Evolutionary conservation across 2,888 invertebrate species (phyloP).

Genomic region (Eucriotettix oculatus): DNA sequence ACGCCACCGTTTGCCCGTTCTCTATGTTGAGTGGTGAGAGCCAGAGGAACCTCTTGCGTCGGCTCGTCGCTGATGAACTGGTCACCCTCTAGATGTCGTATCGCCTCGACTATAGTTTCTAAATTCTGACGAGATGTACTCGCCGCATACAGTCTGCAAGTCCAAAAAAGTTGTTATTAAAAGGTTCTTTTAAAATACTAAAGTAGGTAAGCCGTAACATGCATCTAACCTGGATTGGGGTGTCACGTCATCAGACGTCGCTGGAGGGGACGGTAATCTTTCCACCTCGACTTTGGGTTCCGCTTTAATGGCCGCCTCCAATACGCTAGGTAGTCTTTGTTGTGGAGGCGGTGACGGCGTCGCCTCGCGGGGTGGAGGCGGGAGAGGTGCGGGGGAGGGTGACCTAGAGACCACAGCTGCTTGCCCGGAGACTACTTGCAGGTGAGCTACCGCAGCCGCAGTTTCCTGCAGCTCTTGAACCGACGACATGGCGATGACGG

Average conservation of each 20-base stretch:
- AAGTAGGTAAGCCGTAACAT: neutral
- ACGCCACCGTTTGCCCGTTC: constrained; percentile 1
- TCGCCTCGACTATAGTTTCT: constrained; percentile 96
- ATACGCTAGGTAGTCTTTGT: constrained; percentile 44
- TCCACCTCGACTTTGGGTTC: constrained; percentile 67
- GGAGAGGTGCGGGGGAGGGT: constrained; percentile 1
- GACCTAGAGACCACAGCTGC: constrained; percentile 1
- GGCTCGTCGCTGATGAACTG: constrained; percentile 73
- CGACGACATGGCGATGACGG: too few relatives aligned
- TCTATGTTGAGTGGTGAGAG: constrained; percentile 29
- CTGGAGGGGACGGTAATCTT: constrained; percentile 30
- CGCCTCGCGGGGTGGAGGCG: constrained; percentile 2
- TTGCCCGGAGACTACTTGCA: constrained; percentile 8
- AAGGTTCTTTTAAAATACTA: neutral
- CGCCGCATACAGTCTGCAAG: constrained; percentile 35
- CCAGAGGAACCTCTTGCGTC: constrained; percentile 37
- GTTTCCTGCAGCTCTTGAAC: constrained; percentile 22
- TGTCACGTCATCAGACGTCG: constrained; percentile 26
- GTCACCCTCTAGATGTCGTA: constrained; percentile 92
- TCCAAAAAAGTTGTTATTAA: neutral
- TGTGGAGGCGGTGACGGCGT: constrained; percentile 18
- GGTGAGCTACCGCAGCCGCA: constrained; percentile 24
- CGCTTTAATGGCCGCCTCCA: constrained; percentile 75
- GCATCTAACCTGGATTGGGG: constrained; percentile 22
- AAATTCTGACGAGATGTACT: constrained; percentile 83